A percentile compares a stretch with the other conserved stretches of the same genome.
phyloP scores from a whole-genome alignment of 2,888 invertebrate genomes.

The Eupithecia insigniata region DNA sequence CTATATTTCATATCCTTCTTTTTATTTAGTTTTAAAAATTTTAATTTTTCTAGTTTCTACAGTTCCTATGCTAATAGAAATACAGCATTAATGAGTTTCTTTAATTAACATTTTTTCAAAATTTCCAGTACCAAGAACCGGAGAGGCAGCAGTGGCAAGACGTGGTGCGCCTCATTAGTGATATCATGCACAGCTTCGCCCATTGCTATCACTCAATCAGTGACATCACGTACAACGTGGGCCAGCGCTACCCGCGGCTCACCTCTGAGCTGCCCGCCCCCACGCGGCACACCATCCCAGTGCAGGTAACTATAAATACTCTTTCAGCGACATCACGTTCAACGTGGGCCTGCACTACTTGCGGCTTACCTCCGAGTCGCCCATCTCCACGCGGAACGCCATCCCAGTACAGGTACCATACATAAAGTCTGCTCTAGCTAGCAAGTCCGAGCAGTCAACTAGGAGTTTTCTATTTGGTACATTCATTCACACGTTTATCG shows the following conservation, averaged over 20 bases:
- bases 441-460: no score
- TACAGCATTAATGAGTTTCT: neutral
- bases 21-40: no score
- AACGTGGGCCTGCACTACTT: constrained; percentile 56
- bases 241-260: constrained; percentile 57
- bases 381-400: constrained; percentile 41
- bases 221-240: constrained; percentile 86
- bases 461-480: no score
- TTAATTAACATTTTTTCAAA: neutral
- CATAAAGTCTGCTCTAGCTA: no score
- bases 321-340: constrained; percentile 92
- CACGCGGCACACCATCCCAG: constrained; percentile 55
- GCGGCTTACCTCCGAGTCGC: constrained; percentile 60
- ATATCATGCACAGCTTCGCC: constrained; percentile 92
- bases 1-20: no score
- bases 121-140: constrained; percentile 56
- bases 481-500: no score
- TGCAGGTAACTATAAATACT: constrained; percentile 61
- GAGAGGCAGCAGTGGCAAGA: constrained; percentile 84
- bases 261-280: constrained; percentile 54
- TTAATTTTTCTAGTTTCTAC: neutral
- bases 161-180: constrained; percentile 89
- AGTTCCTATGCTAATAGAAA: neutral
- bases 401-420: neutral
- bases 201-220: constrained; percentile 96